Evolutionary conservation across 23 tunicate species (phyloP), one percentile per base, ranked within the genome.

Genomic region (Ciona savignyi): DNA sequence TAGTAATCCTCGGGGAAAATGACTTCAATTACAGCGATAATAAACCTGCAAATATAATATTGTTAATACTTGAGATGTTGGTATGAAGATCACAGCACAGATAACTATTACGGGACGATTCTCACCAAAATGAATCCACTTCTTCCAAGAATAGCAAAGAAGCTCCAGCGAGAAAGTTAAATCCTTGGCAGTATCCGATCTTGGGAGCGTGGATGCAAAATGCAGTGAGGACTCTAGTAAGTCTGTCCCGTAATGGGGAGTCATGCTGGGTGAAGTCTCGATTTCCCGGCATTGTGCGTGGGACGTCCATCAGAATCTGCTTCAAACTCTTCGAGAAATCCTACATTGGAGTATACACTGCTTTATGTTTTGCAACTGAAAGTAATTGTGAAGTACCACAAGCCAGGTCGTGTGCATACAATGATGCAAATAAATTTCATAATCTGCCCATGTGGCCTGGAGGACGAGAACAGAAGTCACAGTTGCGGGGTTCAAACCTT

Each of bases 151-250:
- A 85, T 11, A 85, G 75, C 32, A 85, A 63, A 32, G 76, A 62
- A 23, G 83, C 83, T 32, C 91, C 91, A 0, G 79, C 91, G 0
- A 85, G 25, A 65, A 85, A 85, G 66, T 85, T 85, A 34, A 85
- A 85, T 22, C 91, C 91, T 65, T 85, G 91, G 49, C 91, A 85
- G 79, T 85, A 85, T 49, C 84, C 91, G 23, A 85, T 82, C n/a
- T 78, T 65, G 28, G 79, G 73, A 9, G 79, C 63, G 62, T 85
- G 91, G 27, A 78, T 32, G 28, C 79, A 85, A 70, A 85, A 85
- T 27, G 91, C 83, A 23, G 76, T 65, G 23, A 85, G 75, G 24
- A 85, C 91, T 25, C 76, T 64, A 25, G 76, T 33, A 3, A 85
- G 66, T 19, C 79, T 25, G 9, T 78, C 84, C 35, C 51, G 74